Evolutionary conservation across 1,140 invertebrate genomes (phyloP), one percentile per base, ranked within the genome.

Genomic region (Eumaeus atala): DNA sequence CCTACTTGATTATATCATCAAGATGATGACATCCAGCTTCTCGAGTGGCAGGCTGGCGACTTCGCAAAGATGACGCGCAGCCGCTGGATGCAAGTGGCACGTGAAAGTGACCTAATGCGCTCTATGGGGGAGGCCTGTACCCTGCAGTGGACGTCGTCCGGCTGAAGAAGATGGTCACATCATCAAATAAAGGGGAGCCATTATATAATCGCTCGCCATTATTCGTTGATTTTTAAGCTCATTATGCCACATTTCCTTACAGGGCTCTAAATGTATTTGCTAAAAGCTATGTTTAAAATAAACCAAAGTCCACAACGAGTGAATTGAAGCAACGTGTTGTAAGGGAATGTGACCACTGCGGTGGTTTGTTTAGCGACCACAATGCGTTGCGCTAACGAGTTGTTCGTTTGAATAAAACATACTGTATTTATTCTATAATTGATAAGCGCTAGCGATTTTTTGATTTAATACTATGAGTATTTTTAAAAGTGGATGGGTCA

Each of bases 331-430:
- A 56, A 52, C 36, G 53, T 51, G 58, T 49, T 51, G 54, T 72
- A 72, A 63, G 65, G 60, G 67, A 74, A 66, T 74, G 70, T 72
- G 67, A 66, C 64, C 66, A 64, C 54, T 75, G 64, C 66, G 69
- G 53, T 58, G 73, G 74, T 80, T 83, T 83, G 74, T 83, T 81
- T 81, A 77, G 78, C 68, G 76, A 63, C 77, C 81, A 85, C 79
- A 83, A 83, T 78, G 74, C 77, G 55, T 68, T 71, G 68, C 68
- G 67, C 79, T 85, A 83, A 85, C 81, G 79, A 85, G 79, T 85
- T 68, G 64, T 76, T 63, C 67, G 77, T 67, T 74, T 85, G 81
- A 85, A 85, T 85, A 85, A 85, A 85, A 85, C 81, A 85, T 85
- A 70, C 61, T 57, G 49, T 56, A 67, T 56, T 59, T 54, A 49